Evolutionary conservation across 2,888 invertebrate genomes (phyloP), one percentile per base, ranked within the genome.

Genomic region (Cactoblastis cactorum): DNA sequence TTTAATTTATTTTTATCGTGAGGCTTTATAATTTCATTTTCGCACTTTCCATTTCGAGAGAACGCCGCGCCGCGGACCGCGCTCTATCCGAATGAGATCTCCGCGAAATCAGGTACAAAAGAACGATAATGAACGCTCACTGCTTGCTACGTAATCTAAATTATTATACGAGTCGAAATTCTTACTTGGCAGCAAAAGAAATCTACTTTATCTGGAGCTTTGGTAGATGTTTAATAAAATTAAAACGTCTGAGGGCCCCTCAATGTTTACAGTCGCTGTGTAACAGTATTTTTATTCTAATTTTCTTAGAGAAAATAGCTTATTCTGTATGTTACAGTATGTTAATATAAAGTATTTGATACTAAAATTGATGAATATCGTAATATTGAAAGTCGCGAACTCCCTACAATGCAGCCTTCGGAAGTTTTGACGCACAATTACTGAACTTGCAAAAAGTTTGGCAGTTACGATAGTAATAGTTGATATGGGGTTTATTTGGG

Each of bases 1-100:
- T 90, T 89, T 90, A 89, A 90, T 90, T 89, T 90, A 90, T 90
- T 90, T 90, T 90, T 89, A 89, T 89, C 89, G 87, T 77, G 72
- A 81, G 82, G 82, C 85, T 88, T 89, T 88, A 88, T 89, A 89
- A 90, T 90, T 90, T 90, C 86, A 89, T 89, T 89, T 90, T 89
- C 90, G 85, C 90, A 89, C 89, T 89, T 89, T 88, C 86, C 86
- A 86, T 87, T 88, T 89, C 74, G 78, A 80, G 83, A 79, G 85
- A 78, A 77, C 80, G 80, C 84, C 78, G 81, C 80, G 80, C 82
- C 83, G 84, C 79, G 84, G 86, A 83, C 83, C 74, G 79, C 72
- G 81, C 82, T 85, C 85, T 89, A 89, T 89, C 89, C 82, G 87
- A 88, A 89, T 89, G 89, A 85, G 88, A 89, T 89, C 89, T 89